Percentiles rank a stretch among this genome's conserved stretches.
Conservation (phyloP, 35 echinoderm and acorn worm genomes). For the Amphiura filiformis region DNA sequence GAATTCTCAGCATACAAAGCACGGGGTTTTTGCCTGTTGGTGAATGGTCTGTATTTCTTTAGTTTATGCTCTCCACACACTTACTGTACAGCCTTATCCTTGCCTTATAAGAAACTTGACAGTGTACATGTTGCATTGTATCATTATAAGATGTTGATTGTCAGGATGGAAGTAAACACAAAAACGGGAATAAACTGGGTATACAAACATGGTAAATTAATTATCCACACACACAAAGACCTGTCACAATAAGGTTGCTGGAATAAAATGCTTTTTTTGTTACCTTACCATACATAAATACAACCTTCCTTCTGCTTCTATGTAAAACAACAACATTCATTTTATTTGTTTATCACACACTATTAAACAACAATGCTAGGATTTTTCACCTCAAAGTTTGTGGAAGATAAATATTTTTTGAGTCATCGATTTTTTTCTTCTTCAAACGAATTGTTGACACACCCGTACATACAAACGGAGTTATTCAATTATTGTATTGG, state of each 20-base stretch:
- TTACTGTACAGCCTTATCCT: no score
- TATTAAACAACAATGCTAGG: slow-evolving; percentile 9
- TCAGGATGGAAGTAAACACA: background rate
- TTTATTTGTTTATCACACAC: slow-evolving; percentile 3
- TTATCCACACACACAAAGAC: background rate
- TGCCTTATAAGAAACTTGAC: no score
- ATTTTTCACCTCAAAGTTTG: background rate
- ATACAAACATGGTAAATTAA: background rate
- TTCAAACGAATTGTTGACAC: slow-evolving; percentile 3
- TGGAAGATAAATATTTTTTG: slow-evolving; percentile 12
- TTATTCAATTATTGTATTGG: slow-evolving; percentile 6
- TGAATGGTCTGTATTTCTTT: no score
- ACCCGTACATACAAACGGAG: slow-evolving; percentile 10
- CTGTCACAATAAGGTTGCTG: background rate
- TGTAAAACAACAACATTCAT: background rate
- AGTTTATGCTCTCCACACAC: no score
- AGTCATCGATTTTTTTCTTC: background rate
- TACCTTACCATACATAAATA: background rate
- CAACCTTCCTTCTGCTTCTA: background rate
- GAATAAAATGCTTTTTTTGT: background rate
- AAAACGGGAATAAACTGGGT: no score
- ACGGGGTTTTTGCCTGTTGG: no score
- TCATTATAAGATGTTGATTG: slow-evolving; percentile 1
- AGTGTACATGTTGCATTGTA: no score
- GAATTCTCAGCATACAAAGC: no score